Conservation (phyloP, 1,140 invertebrate species). For the Saccostrea cuccullata region DNA sequence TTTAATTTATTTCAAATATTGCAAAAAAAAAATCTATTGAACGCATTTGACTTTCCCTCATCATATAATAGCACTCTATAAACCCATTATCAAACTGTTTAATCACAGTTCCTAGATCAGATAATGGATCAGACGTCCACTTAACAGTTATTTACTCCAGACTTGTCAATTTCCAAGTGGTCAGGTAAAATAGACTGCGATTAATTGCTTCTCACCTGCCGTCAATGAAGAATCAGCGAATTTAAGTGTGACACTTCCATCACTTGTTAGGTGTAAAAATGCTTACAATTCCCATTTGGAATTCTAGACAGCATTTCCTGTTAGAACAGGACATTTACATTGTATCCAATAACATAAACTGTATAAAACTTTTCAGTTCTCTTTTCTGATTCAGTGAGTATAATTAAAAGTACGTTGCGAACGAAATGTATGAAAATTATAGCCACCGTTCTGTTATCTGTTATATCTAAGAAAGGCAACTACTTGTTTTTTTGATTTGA, state of each 20-base stretch:
- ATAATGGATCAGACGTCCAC: neutral
- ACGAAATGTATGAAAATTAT: too few relatives aligned
- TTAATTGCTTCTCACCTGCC: neutral
- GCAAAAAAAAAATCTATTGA: neutral
- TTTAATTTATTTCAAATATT: neutral
- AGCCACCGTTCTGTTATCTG: too few relatives aligned
- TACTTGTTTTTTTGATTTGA: too few relatives aligned
- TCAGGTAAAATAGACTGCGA: neutral
- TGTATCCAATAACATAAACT: too few relatives aligned
- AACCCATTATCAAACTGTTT: neutral
- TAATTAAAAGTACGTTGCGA: too few relatives aligned
- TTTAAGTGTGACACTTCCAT: neutral
- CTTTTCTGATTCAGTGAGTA: too few relatives aligned
- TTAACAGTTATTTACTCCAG: neutral
- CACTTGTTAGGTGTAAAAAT: too few relatives aligned
- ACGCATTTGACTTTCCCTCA: neutral
- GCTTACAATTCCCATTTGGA: too few relatives aligned
- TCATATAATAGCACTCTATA: neutral
- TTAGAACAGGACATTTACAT: too few relatives aligned
- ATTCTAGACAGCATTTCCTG: too few relatives aligned
- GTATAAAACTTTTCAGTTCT: too few relatives aligned
- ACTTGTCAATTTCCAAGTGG: neutral
- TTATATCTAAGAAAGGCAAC: too few relatives aligned
- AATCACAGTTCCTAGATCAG: neutral
- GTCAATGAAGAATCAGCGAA: neutral